phyloP scores from a whole-genome alignment of 2,797 vertebrate species.

The Fistularia commersonii region DNA sequence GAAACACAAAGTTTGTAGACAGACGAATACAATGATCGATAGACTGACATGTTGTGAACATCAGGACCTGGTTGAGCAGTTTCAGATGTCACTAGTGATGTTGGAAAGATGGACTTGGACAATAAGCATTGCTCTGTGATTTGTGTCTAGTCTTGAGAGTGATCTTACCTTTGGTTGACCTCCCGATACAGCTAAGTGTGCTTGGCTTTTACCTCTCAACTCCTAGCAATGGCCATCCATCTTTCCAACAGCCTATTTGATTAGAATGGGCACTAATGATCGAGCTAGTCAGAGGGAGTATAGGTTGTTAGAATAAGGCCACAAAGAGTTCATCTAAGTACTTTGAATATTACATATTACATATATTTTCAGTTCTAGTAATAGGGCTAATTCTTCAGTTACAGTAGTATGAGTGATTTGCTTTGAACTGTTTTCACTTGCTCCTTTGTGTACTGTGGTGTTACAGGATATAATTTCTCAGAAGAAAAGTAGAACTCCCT shows the following conservation, averaged over 20 bases:
- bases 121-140: constrained; percentile 30
- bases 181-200: constrained; percentile 45
- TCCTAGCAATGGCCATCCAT: constrained; percentile 48
- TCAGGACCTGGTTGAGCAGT: constrained; percentile 32
- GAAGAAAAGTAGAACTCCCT: constrained; percentile 53
- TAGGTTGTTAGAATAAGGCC: constrained; percentile 54
- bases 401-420: constrained; percentile 36
- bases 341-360: constrained; percentile 48
- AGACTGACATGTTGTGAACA: constrained; percentile 55
- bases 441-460: constrained; percentile 6
- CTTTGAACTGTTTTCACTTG: constrained; percentile 32
- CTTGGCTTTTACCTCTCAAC: constrained; percentile 42
- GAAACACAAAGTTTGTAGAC: constrained; percentile 18
- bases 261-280: constrained; percentile 69
- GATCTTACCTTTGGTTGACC: constrained; percentile 60
- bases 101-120: constrained; percentile 42
- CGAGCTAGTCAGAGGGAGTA: constrained; percentile 52
- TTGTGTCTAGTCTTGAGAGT: constrained; percentile 32
- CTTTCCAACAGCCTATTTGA: constrained; percentile 59
- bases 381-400: constrained; percentile 39
- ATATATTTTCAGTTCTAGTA: constrained; percentile 37
- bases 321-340: constrained; percentile 49
- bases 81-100: constrained; percentile 50
- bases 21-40: constrained; percentile 42
- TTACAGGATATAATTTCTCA: constrained; percentile 54